A percentile compares a stretch with the other conserved stretches of the same genome.
Evolutionary conservation across 2,797 vertebrate species (phyloP).

Genomic region (Helarctos malayanus): DNA sequence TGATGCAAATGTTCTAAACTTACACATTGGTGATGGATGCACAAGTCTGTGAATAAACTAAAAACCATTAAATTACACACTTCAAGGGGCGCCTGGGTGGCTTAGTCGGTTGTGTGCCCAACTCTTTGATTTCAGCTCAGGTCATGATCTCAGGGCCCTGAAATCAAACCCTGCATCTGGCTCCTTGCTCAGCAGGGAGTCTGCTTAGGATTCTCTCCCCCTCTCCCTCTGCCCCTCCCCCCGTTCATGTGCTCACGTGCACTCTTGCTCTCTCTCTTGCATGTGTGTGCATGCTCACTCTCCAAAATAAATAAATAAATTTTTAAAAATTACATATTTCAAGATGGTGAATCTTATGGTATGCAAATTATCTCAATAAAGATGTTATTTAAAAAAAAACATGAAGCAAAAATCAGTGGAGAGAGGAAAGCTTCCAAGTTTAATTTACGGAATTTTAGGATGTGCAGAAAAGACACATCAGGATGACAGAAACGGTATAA

Average conservation of each 20-base stretch:
- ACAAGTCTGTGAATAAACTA: slow-evolving; percentile 43
- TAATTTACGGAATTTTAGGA: slow-evolving; percentile 28
- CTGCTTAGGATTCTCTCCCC: background rate
- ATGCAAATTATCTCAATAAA: slow-evolving; percentile 36
- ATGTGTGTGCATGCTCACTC: background rate
- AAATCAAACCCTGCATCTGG: background rate
- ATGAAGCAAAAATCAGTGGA: slow-evolving; percentile 51
- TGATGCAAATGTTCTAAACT: slow-evolving; percentile 16
- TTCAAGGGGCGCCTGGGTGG: background rate
- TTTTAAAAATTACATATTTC: background rate
- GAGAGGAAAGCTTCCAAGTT: background rate
- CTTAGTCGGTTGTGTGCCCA: background rate
- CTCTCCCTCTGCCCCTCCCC: background rate
- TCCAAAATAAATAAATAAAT: background rate
- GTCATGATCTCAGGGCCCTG: background rate
- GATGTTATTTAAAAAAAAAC: background rate
- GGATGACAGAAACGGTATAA: background rate
- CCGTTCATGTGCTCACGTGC: background rate
- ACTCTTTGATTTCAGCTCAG: background rate
- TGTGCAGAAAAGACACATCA: background rate
- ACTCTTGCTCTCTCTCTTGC: too few species aligned
- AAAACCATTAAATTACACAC: background rate
- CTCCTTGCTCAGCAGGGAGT: background rate
- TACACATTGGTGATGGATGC: background rate
- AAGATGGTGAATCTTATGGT: slow-evolving; percentile 3